Conservation (phyloP, 2,113 vertebrate genomes). For the Cyrtonyx montezumae region DNA sequence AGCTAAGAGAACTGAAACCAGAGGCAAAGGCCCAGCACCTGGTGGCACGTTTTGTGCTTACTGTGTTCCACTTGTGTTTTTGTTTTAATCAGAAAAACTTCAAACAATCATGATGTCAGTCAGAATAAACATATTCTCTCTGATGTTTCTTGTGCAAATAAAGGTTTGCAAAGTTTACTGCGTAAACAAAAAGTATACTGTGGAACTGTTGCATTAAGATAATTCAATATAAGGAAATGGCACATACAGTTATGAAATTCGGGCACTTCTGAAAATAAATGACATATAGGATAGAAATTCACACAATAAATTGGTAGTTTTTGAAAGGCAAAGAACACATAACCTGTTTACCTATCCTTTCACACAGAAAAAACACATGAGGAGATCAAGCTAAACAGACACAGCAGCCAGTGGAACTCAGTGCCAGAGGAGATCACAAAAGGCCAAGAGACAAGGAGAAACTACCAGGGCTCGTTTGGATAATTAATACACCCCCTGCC, state of each 20-base stretch:
- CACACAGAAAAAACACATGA: background rate
- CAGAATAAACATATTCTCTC: background rate
- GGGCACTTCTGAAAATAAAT: background rate
- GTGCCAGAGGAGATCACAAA: background rate
- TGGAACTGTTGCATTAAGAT: background rate
- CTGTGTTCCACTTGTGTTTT: background rate
- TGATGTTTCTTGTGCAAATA: background rate
- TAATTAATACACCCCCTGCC: too few species aligned
- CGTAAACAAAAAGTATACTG: background rate
- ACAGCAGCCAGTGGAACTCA: background rate
- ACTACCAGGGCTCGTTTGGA: background rate
- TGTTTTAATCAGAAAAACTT: background rate
- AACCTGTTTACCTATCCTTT: background rate
- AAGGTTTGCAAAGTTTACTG: background rate
- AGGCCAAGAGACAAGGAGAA: background rate
- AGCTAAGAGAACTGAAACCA: background rate
- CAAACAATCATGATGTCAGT: background rate
- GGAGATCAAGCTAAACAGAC: background rate
- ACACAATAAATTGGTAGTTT: background rate
- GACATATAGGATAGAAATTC: background rate
- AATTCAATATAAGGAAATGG: background rate
- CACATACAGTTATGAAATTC: background rate
- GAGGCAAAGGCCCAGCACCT: background rate
- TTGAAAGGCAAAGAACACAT: background rate
- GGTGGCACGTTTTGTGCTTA: background rate